Percentiles rank a stretch among this genome's conserved stretches.
phyloP scores from a whole-genome alignment of 2,888 invertebrate species.

The Hydrotaea diabolus region DNA sequence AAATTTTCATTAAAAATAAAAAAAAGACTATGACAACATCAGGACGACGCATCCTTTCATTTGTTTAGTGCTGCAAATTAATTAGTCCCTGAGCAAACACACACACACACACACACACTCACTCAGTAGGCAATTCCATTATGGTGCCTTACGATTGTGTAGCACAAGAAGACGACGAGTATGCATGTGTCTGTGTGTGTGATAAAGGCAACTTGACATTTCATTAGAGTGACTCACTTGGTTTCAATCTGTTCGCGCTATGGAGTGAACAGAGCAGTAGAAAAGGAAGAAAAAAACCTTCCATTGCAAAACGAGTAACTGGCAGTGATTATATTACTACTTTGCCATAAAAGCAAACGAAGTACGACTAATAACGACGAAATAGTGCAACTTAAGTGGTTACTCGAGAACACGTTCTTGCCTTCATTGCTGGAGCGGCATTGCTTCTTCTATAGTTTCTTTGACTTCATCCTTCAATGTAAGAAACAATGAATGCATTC shows the following conservation, averaged over 20 bases:
- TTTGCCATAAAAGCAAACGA: slow-evolving; percentile 3
- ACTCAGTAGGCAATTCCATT: slow-evolving; percentile 51
- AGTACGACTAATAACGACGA: slow-evolving; percentile 57
- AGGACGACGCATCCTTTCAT: no score
- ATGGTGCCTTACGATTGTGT: not conserved
- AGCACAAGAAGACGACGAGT: not conserved
- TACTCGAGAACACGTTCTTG: slow-evolving; percentile 44
- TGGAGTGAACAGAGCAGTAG: not conserved
- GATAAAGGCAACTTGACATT: not conserved
- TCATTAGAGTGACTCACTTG: slow-evolving; percentile 7
- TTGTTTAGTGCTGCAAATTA: slow-evolving; percentile 9
- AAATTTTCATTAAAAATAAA: not conserved
- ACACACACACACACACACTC: no score
- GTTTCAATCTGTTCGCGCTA: not conserved
- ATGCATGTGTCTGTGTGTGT: not conserved
- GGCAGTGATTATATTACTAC: not conserved
- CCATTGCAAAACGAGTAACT: no score
- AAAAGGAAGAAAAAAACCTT: no score
- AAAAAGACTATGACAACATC: not conserved
- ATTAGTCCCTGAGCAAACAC: slow-evolving; percentile 40
- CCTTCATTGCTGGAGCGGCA: not conserved
- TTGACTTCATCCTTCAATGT: not conserved
- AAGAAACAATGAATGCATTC: slow-evolving; percentile 38
- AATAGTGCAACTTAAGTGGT: slow-evolving; percentile 62
- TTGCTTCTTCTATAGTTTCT: not conserved